Evolutionary conservation across 2,797 vertebrate genomes (phyloP), one percentile per base, ranked within the genome.

Genomic region (Gallinago solitaria): DNA sequence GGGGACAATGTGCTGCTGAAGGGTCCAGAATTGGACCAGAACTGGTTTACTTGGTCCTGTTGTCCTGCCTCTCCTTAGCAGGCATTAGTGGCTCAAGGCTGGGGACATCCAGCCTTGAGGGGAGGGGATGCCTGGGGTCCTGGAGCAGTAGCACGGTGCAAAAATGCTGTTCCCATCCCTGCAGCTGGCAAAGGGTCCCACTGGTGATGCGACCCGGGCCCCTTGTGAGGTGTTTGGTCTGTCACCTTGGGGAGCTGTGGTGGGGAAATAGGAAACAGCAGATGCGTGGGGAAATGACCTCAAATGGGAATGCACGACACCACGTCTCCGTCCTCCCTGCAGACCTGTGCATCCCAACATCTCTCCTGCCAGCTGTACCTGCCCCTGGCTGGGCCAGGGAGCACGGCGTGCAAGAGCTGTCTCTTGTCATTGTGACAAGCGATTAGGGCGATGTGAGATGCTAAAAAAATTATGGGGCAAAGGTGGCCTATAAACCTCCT

Each of bases 401-500:
- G 95, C 51, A 39, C 89, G 59, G 69, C 93, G 35, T 9, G 3
- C 0, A 2, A 92, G 90, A 96, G 93, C 89, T 83, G 88, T 85
- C 91, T 95, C 91, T 80, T 3, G 6, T 93, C 97, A 89, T 51
- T 95, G 87, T 97, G 97, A 98, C 97, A 97, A 97, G 97, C 86
- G 97, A 98, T 98, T 97, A 98, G 92, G 84, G 83, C 76, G 94
- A 97, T 51, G 96, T 24, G 94, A 97, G 95, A 96, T 59, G 87
- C 95, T 97, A 91, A 97, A 96, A 96, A 97, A 96, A 96, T 97
- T 81, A 91, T 97, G 97, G 96, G 98, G 96, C 95, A 95, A 97
- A 97, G 94, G 91, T 65, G 53, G 95, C 94, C 90, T 84, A 16
- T 95, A 97, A 98, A 95, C 81, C 75, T 96, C 91, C 91, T 9